A percentile compares a stretch with the other conserved stretches of the same genome.
Conservation (phyloP, 1,140 invertebrate genomes). For the Melanaphis sacchari region DNA sequence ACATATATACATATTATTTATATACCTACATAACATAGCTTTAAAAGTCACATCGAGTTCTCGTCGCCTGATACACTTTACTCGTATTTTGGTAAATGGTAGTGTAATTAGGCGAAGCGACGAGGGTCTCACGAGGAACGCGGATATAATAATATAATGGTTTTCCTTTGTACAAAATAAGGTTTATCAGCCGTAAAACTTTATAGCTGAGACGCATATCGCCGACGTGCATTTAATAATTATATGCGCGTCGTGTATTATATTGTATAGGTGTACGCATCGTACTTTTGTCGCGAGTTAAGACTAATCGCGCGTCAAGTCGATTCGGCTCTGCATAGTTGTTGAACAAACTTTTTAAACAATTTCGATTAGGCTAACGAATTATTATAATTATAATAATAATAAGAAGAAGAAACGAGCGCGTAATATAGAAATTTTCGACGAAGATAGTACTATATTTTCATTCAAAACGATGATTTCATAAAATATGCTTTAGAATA, state of each 20-base stretch:
- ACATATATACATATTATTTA: no score
- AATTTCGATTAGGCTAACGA: background rate
- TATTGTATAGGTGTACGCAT: background rate
- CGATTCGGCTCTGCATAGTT: background rate
- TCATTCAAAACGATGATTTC: background rate
- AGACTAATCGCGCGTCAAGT: conserved; percentile 19
- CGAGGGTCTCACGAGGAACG: background rate
- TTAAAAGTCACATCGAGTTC: background rate
- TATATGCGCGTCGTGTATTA: background rate
- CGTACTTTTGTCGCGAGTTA: background rate
- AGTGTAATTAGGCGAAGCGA: conserved; percentile 15
- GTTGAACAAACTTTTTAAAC: background rate
- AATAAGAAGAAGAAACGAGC: background rate
- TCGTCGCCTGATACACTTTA: background rate
- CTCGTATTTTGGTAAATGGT: background rate
- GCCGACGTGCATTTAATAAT: background rate
- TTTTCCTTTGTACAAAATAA: conserved; percentile 24
- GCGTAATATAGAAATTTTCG: background rate
- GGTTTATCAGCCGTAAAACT: conserved; percentile 45
- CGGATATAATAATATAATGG: conserved; percentile 21
- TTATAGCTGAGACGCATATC: background rate
- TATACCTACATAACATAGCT: background rate
- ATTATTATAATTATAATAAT: background rate
- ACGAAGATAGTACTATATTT: background rate
- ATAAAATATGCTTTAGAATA: background rate